Evolutionary conservation across 2,113 vertebrate species (phyloP).

Genomic region (Calyptommatus sinebrachiatus): DNA sequence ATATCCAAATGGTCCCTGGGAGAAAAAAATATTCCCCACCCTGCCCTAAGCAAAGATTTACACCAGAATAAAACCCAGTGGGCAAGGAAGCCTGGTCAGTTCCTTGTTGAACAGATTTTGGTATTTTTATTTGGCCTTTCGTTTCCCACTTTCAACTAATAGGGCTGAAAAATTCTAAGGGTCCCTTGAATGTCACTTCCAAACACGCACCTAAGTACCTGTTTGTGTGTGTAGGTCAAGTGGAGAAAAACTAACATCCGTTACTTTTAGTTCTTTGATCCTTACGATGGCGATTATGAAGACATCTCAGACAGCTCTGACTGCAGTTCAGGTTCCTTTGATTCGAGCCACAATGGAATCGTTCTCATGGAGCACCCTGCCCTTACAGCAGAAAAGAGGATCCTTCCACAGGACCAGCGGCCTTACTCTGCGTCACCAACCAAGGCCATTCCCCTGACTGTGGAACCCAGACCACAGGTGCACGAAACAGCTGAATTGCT

Average conservation of each 20-base stretch:
- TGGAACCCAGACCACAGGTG: constrained; percentile 16
- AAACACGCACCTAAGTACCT: too few relatives aligned
- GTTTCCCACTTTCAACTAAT: too few relatives aligned
- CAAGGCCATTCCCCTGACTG: neutral
- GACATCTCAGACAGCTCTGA: constrained; percentile 52
- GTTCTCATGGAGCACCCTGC: fast-evolving
- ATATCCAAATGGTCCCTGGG: too few relatives aligned
- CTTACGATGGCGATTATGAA: constrained; percentile 83
- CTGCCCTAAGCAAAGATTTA: too few relatives aligned
- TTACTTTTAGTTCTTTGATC: constrained; percentile 77
- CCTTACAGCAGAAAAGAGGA: neutral
- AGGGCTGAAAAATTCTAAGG: too few relatives aligned
- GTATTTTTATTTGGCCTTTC: too few relatives aligned
- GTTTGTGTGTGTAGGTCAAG: too few relatives aligned
- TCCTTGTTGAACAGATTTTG: too few relatives aligned
- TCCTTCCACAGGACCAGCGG: neutral
- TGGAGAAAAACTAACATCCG: neutral
- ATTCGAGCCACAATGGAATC: fast-evolving
- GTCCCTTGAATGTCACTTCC: too few relatives aligned
- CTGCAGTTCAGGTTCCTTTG: constrained; percentile 25
- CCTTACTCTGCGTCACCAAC: neutral
- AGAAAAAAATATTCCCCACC: too few relatives aligned
- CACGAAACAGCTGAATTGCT: constrained; percentile 8
- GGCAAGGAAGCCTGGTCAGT: too few relatives aligned
- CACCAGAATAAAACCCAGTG: too few relatives aligned